Evolutionary conservation across 2,888 invertebrate genomes (phyloP).

Genomic region (Pelosia muscerda): DNA sequence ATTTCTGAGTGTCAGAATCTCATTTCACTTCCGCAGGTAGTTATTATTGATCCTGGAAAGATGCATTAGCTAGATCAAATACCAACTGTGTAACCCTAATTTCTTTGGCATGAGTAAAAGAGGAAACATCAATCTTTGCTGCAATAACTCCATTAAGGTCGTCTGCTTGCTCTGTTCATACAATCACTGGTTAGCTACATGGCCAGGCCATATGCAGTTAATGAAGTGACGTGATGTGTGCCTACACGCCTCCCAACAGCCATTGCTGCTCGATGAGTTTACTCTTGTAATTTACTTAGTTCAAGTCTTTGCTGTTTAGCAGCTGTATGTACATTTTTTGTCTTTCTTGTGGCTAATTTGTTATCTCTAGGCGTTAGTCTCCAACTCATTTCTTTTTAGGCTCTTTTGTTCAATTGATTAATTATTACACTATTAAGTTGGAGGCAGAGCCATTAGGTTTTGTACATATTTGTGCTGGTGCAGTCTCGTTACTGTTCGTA

Average conservation of each 20-base stretch:
- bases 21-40: background rate
- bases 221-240: slow-evolving; percentile 52
- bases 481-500: too few relatives aligned
- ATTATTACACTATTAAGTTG: too few relatives aligned
- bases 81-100: background rate
- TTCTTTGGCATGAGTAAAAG: background rate
- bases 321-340: background rate
- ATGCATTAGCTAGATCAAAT: background rate
- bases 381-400: too few relatives aligned
- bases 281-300: background rate
- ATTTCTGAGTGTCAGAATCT: background rate
- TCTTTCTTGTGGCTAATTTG: slow-evolving; percentile 19
- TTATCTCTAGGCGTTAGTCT: slow-evolving; percentile 26
- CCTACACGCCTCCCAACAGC: slow-evolving; percentile 24
- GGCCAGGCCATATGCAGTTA: slow-evolving; percentile 51
- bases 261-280: slow-evolving; percentile 1
- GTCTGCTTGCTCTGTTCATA: background rate
- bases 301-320: background rate
- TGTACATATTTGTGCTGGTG: too few relatives aligned
- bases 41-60: background rate
- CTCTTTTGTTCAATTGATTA: too few relatives aligned
- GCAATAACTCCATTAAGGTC: slow-evolving; percentile 5
- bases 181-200: slow-evolving; percentile 6
- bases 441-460: too few relatives aligned
- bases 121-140: slow-evolving; percentile 10